Conservation (phyloP, 2,888 invertebrate species). For the Rhamphomyia laevipes region DNA sequence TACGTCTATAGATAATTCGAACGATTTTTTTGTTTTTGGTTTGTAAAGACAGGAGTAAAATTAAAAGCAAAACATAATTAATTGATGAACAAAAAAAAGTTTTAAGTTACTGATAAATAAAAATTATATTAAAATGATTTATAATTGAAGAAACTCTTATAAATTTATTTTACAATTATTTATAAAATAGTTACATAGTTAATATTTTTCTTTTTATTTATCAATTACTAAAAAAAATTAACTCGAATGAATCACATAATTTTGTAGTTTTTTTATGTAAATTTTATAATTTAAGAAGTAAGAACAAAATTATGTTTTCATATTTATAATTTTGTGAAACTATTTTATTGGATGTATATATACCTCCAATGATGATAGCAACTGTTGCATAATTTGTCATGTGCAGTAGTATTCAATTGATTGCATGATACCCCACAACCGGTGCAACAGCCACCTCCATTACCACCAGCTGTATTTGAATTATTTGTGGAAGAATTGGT, state of each 20-base stretch:
- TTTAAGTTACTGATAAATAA: background rate
- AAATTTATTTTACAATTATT: background rate
- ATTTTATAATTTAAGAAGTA: too few species aligned
- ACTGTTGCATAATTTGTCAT: slow-evolving; percentile 69
- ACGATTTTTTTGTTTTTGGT: background rate
- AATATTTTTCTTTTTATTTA: too few species aligned
- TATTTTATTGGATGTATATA: slow-evolving; percentile 16
- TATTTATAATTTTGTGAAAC: background rate
- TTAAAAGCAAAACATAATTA: background rate
- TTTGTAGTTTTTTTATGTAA: too few species aligned
- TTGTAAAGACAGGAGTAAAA: too few species aligned
- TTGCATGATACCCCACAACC: slow-evolving; percentile 64
- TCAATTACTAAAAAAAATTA: too few species aligned
- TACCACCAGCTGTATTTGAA: slow-evolving; percentile 9
- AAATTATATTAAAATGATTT: background rate
- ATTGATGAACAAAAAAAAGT: background rate
- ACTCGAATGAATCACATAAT: too few species aligned
- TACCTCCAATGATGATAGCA: slow-evolving; percentile 82
- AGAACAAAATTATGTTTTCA: slow-evolving; percentile 1
- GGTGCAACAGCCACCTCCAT: slow-evolving; percentile 30
- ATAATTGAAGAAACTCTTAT: background rate
- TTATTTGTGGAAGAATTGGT: slow-evolving; percentile 11
- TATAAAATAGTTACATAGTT: too few species aligned
- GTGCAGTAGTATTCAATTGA: slow-evolving; percentile 59
- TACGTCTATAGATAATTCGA: slow-evolving; percentile 46